Evolutionary conservation across 2,888 invertebrate genomes (phyloP), one percentile per base, ranked within the genome.

Genomic region (Drosophila cracens): DNA sequence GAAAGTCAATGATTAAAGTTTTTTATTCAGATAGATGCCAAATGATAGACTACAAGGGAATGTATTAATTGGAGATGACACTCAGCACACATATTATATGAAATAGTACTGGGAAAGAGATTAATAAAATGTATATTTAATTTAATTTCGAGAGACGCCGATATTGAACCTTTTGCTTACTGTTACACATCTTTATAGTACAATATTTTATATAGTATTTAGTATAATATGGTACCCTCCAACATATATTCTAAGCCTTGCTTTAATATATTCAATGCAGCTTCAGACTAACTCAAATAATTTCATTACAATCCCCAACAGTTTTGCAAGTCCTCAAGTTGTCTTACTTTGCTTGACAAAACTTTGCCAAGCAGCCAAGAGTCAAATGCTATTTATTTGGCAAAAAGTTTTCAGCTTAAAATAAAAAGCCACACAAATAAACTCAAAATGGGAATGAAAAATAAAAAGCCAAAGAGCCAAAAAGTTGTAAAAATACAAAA

Each of bases 401-500:
- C 46, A 16, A 16, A 46, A 46, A 40, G 40, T 40, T 40, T 40
- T 8, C 40, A 4, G 36, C 16, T 36, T 36, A 16, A 16, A 43
- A 21, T 21, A n/a, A 40, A 40, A 21, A 40, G 46, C 46, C 46
- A 46, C 21, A 46, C 21, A 46, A 46, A 46, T 46, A 27, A 48
- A 49, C 25, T 16, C n/a, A 10, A 53, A 52, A 53, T 46, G n/a
- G 34, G 54, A 38, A 57, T 61, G 46, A 33, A 43, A 52, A 27
- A 8, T 16, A 11, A 52, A 31, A 33, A 33, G 31, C 52, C 8
- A 11, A 52, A 31, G 21, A 31, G 31, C 51, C 16, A 31, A 52
- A 51, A 52, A 8, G 6, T n/a, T 16, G n/a, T 21, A n/a, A 33
- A 53, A 67, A 67, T 48, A 38, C 62, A 72, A 74, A 70, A 59